Evolutionary conservation across 2,113 vertebrate genomes (phyloP).

Genomic region (Todiramphus saurophagus): DNA sequence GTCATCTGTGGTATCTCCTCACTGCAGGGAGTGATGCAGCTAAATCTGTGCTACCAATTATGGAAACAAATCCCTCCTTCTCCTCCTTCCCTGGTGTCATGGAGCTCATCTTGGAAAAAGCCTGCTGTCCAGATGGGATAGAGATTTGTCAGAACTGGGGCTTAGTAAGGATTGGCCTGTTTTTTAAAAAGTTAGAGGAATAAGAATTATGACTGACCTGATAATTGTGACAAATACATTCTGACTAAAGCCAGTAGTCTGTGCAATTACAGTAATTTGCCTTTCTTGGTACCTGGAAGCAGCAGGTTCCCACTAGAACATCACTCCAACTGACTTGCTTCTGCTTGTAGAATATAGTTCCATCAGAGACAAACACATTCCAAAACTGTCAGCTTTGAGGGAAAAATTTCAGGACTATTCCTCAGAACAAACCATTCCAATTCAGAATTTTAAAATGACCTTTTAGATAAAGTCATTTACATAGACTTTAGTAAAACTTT

Average conservation of each 20-base stretch:
- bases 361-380: not conserved
- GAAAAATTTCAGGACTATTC: not conserved
- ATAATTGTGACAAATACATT: not conserved
- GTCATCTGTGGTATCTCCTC: not conserved
- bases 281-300: not conserved
- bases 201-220: not conserved
- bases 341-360: not conserved
- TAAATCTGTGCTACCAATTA: not conserved
- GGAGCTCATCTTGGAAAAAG: not conserved
- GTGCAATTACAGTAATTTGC: not conserved
- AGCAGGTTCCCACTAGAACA: not conserved
- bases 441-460: not conserved
- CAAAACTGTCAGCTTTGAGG: not conserved
- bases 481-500: not conserved
- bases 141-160: not conserved
- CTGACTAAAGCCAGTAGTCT: not conserved
- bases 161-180: slow-evolving; percentile 4
- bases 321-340: not conserved
- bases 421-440: not conserved
- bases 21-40: accelerated
- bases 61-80: not conserved
- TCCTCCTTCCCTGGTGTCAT: not conserved
- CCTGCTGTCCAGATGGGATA: not conserved
- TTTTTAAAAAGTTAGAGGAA: not conserved
- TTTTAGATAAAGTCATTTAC: not conserved